Conservation (phyloP, 1,140 invertebrate genomes). For the Acyrthosiphon pisum region DNA sequence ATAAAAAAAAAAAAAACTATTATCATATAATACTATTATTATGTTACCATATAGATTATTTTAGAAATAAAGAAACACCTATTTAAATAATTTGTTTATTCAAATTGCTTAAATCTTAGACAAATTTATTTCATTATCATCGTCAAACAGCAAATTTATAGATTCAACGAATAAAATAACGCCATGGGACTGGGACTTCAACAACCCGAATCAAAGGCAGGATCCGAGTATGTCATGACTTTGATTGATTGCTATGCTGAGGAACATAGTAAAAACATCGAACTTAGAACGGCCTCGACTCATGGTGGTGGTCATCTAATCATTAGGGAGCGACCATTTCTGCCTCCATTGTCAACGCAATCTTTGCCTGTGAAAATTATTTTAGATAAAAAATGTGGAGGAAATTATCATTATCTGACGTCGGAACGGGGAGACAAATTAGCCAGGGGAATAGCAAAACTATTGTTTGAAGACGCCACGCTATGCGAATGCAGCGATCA, state of each 20-base stretch:
- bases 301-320: not conserved
- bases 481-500: not conserved
- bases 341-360: not conserved
- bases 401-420: not conserved
- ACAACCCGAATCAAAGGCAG: not conserved
- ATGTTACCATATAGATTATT: not conserved
- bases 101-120: not conserved
- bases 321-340: not conserved
- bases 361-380: not conserved
- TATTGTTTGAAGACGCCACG: not conserved
- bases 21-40: not conserved
- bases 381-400: not conserved
- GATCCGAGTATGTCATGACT: not conserved
- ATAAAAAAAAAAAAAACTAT: no score
- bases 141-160: not conserved
- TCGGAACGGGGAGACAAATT: not conserved
- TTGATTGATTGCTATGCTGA: not conserved
- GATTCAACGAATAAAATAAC: not conserved
- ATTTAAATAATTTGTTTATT: not conserved
- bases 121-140: not conserved
- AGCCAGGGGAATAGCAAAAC: not conserved
- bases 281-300: not conserved
- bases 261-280: not conserved
- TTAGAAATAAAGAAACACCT: no score
- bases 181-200: not conserved